Evolutionary conservation across 2,797 vertebrate species (phyloP), one percentile per base, ranked within the genome.

Genomic region (Chromobotia macracanthus): DNA sequence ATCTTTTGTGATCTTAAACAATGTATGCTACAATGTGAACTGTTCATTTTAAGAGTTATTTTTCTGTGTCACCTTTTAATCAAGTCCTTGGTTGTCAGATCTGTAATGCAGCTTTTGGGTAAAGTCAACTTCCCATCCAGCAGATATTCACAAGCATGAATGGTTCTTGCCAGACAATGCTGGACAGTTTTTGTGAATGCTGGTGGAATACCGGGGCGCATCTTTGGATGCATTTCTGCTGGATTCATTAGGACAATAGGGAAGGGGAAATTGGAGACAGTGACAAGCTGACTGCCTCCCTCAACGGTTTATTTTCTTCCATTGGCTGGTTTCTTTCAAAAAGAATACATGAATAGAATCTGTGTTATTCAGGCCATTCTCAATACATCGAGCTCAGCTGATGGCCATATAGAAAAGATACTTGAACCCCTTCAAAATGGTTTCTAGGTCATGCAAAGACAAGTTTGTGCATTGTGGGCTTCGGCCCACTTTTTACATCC

Each of bases 181-280:
- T 28, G 63, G 69, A 25, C 68, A 18, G 46, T 72, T 77, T 71
- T 38, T 71, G 56, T 76, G 18, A 75, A 72, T 60, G 13, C 71
- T 75, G n/a, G 51, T 72, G 53, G 65, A 78, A 87, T 83, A 86
- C 71, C 67, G 72, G 71, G 0, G 5, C 77, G 73, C 25, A 50
- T 82, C 85, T 84, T 86, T 44, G 41, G 48, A 83, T 73, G 82
- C 48, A 7, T 80, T 79, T 76, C 64, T 56, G 41, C 65, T 79
- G 63, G 60, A 77, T 61, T 77, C 44, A 61, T 71, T 53, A 28
- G 67, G n/a, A 76, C 70, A 82, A 73, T 72, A 48, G 75, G 48
- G 46, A 80, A 25, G 55, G 53, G 64, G 66, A 83, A 80, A 83
- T 31, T 81, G 67, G 75, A 75, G 84, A 79, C 80, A 71, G 78